phyloP scores from a whole-genome alignment of 2,113 vertebrate genomes.

The Semnornis frantzii region DNA sequence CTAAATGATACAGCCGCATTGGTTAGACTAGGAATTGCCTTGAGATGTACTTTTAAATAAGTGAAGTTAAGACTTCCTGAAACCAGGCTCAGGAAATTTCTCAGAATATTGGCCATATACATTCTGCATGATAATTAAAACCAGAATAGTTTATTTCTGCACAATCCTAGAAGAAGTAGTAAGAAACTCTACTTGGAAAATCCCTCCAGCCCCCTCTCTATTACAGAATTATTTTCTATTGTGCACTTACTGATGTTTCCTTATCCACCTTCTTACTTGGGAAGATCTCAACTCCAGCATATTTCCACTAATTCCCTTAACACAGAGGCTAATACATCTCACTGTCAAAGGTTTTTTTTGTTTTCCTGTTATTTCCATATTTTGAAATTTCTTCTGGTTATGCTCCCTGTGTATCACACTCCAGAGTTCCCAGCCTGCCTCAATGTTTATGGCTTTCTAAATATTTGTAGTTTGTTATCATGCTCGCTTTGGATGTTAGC shows the following conservation, averaged over 20 bases:
- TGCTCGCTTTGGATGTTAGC: not conserved
- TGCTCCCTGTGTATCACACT: not conserved
- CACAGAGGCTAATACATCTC: not conserved
- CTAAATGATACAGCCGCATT: not conserved
- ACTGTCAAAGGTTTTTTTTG: not conserved
- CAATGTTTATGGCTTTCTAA: not conserved
- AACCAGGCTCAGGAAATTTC: not conserved
- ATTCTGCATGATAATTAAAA: not conserved
- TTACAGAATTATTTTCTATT: not conserved
- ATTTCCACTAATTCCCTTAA: not conserved
- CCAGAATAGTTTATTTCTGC: not conserved
- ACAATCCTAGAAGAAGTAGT: not conserved
- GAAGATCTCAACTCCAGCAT: not conserved
- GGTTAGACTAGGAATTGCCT: not conserved
- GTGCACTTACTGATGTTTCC: not conserved
- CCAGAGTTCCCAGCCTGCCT: not conserved
- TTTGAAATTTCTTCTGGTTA: not conserved
- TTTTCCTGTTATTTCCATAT: not conserved
- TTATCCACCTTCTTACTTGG: not conserved
- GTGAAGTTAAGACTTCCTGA: not conserved
- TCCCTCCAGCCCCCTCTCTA: not conserved
- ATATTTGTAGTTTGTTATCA: constrained; percentile 34
- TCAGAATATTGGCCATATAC: not conserved
- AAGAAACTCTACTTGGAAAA: not conserved
- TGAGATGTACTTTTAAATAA: not conserved